Base-by-base conservation (phyloP, 2,888 invertebrate species). In the Ennomos erosarius region DNA sequence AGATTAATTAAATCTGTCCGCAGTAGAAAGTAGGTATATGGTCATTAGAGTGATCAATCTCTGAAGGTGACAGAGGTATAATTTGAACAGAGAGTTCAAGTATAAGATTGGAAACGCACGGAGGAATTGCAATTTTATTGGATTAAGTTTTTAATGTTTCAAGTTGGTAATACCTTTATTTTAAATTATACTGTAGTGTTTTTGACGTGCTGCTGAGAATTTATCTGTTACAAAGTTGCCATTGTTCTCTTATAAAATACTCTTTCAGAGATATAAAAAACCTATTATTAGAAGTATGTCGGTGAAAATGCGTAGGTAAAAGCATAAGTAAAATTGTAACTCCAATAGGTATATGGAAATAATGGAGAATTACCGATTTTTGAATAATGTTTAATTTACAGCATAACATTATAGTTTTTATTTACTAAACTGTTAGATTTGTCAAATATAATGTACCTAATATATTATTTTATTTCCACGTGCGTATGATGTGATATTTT, bases 401-500 rank as follows among this genome's bases (percentile, higher is more conserved):
- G 26, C 26, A 26, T 6, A 6, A 6, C 26, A 26, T 26, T 4
- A 26, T 26, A 26, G 26, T 26, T 26, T 39, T 43, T 43, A 44
- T n/a, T 26, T 44, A 13, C 34, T 11, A n/a, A 1, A 33, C 34
- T 13, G 13, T 1, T 16, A 40, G 12, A 8, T 1, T 42, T 42
- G 1, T 42, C 16, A 1, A 42, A 42, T 42, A 42, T 10, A 10
- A 34, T 13, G 10, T 10, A n/a, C n/a, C n/a, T n/a, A 10, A 1
- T 36, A 37, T 0, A 12, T 12, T 38, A 2, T 0, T 38, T 40
- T n/a, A 11, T 53, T 50, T 55, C 53, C 40, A 49, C 46, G 55
- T 62, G 61, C 43, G 58, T 44, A 61, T 54, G 72, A 76, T 82
- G 82, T 82, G 84, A 82, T 84, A 83, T 80, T 81, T 78, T 76